Evolutionary conservation across 1,140 invertebrate species (phyloP).

Genomic region (Acyrthosiphon pisum): DNA sequence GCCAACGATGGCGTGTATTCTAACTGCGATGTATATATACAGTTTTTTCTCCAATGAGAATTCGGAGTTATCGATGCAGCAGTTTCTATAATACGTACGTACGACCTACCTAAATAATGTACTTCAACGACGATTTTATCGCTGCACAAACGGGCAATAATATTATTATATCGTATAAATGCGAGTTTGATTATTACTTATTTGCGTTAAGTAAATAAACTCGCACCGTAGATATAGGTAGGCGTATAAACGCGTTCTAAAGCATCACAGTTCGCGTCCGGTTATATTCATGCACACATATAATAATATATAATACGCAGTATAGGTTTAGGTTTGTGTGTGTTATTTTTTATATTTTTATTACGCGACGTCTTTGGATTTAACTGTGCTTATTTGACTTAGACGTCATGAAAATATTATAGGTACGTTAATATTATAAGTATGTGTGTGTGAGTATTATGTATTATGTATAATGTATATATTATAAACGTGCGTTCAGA

Average conservation of each 20-base stretch:
- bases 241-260: not conserved
- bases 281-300: not conserved
- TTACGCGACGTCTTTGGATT: not conserved
- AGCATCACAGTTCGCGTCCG: not conserved
- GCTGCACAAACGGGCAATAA: not conserved
- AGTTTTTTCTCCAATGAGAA: not conserved
- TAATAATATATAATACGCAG: not conserved
- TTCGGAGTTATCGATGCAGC: not conserved
- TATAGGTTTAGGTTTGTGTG: not conserved
- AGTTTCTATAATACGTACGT: not conserved
- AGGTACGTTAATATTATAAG: not conserved
- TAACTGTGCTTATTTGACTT: not conserved
- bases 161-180: not conserved
- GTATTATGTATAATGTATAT: not conserved
- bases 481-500: not conserved
- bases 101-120: not conserved
- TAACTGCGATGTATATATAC: too few species aligned
- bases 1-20: too few species aligned
- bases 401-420: not conserved
- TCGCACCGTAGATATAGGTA: not conserved
- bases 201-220: not conserved
- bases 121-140: not conserved
- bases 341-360: not conserved
- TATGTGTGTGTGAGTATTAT: too few species aligned
- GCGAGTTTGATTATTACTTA: not conserved